These are phyloP conservation scores for Pinna nobilis DNA, from an alignment of 1,140 invertebrate genomes.

Conservation along the genomic window DNA sequence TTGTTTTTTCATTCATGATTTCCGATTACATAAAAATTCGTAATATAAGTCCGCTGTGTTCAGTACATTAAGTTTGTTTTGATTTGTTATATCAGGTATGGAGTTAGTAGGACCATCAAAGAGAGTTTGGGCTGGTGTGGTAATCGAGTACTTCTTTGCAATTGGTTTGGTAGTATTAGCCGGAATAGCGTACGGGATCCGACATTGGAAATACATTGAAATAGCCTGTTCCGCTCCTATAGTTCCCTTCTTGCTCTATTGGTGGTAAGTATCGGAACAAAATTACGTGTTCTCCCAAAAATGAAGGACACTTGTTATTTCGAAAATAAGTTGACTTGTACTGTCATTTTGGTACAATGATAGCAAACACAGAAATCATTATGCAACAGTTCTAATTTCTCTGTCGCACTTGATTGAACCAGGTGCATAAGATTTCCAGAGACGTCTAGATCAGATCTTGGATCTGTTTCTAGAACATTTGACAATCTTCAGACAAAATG, in stretches of 20 bases:
- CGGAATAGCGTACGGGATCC: conserved; percentile 80
- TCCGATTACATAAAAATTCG: not conserved
- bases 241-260: conserved; percentile 78
- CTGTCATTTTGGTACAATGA: too few relatives aligned
- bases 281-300: too few relatives aligned
- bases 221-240: conserved; percentile 84
- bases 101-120: conserved; percentile 56
- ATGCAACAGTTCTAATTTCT: too few relatives aligned
- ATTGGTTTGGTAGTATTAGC: conserved; percentile 71
- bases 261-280: conserved; percentile 45
- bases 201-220: conserved; percentile 84
- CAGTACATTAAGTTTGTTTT: not conserved
- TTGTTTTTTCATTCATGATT: not conserved
- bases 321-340: too few relatives aligned
- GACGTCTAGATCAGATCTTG: too few relatives aligned
- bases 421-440: too few relatives aligned
- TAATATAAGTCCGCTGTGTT: not conserved
- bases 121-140: conserved; percentile 51
- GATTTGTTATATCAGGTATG: conserved; percentile 51
- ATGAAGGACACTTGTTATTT: too few relatives aligned
- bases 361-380: too few relatives aligned
- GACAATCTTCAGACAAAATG: too few relatives aligned
- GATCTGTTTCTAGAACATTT: too few relatives aligned
- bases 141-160: conserved; percentile 55
- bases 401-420: too few relatives aligned